Evolutionary conservation across 2,888 invertebrate genomes (phyloP).

Genomic region (Athalia circularis): DNA sequence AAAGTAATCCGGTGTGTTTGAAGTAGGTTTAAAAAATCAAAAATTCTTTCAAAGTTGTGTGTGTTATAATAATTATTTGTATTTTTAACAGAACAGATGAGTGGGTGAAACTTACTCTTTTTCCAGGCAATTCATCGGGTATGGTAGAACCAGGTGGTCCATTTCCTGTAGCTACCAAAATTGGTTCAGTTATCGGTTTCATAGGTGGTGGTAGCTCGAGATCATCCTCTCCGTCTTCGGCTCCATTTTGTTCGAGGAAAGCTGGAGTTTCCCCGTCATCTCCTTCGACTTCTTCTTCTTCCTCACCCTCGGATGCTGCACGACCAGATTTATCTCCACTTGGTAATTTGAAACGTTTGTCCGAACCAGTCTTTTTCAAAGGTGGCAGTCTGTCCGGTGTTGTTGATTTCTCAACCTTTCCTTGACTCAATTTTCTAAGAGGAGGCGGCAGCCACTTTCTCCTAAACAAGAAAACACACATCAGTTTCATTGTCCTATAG

Average conservation of each 20-base stretch:
- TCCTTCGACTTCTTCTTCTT: conserved; percentile 72
- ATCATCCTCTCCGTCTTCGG: conserved; percentile 87
- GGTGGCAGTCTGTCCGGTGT: conserved; percentile 76
- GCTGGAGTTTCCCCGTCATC: conserved; percentile 64
- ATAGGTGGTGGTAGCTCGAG: conserved; percentile 95
- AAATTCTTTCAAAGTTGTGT: too few relatives aligned
- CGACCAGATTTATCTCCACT: conserved; percentile 64
- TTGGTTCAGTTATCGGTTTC: conserved; percentile 92
- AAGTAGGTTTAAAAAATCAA: background rate
- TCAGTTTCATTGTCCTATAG: conserved; percentile 11
- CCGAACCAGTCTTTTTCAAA: conserved; percentile 87
- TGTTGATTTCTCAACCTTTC: conserved; percentile 86
- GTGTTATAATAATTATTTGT: background rate
- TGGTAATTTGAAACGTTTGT: conserved; percentile 87
- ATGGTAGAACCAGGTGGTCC: conserved; percentile 67
- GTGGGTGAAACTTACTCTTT: conserved; percentile 69
- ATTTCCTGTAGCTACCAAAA: conserved; percentile 72
- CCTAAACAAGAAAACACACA: conserved; percentile 74
- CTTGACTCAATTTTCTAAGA: conserved; percentile 91
- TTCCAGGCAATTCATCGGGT: conserved; percentile 71
- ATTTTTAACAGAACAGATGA: too few relatives aligned
- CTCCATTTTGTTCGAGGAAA: conserved; percentile 75
- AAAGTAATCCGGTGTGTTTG: background rate
- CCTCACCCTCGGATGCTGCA: conserved; percentile 62
- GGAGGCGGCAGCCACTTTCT: conserved; percentile 94